Base-by-base conservation (phyloP, 2,888 invertebrate species). In the Cryptocheilus praepositus region DNA sequence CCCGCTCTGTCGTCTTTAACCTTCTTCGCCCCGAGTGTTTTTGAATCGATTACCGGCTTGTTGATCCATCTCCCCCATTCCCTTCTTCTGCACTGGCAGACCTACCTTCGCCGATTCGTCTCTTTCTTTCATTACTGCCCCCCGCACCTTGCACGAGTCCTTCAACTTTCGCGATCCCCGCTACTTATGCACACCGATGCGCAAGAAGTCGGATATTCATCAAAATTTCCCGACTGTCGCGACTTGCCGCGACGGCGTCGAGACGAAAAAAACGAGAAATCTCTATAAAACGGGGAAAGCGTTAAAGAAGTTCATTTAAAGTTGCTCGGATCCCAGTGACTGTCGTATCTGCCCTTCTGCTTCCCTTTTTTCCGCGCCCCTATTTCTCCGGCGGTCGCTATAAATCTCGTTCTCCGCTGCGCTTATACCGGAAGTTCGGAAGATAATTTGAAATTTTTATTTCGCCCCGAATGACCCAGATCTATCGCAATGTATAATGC, bases 261-360 rank as follows among this genome's bases (percentile, higher is more conserved):
- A 7, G 49, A 49, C 15, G 36, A 36, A 52, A 52, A 53, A 52
- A 53, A 51, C 46, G 46, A 57, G 16, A 8, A 49, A 16, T 51
- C 57, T 44, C 61, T 18, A 28, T 22, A 55, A 56, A 65, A 60
- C 19, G 16, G 25, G 18, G 59, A 22, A 54, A 61, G 57, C 49
- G 54, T 69, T 66, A 61, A 69, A 58, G 58, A 61, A 71, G 68
- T 43, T 61, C 64, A 71, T 71, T 71, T 71, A 64, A 64, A 68
- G 57, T 64, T 61, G 45, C 52, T 44, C 53, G 57, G 25, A 55
- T 25, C 49, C n/a, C 45, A 43, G 57, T 15, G 49, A 25, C 25
- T 16, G 57, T 19, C 56, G 25, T 60, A 51, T 55, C 60, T 28
- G 7, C 25, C 5, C 53, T 16, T n/a, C 22, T 18, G 18, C 36